phyloP scores from a whole-genome alignment of 2,888 invertebrate species.

The Caenorhabditis japonica region DNA sequence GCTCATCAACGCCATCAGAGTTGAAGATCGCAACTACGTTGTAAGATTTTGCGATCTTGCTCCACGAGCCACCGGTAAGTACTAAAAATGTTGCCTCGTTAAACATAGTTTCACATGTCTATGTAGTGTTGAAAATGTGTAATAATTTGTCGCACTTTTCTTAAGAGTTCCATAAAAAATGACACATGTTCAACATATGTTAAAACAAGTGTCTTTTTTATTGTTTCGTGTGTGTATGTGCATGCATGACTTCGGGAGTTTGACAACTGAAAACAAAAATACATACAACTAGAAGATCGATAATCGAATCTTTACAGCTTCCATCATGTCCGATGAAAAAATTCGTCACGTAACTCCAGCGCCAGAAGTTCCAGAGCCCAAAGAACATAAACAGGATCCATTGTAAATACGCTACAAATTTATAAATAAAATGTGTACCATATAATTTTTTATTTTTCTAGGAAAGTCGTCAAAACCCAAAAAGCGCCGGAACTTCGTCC shows the following conservation, averaged over 20 bases:
- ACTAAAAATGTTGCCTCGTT: conserved; percentile 6
- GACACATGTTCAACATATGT: conserved; percentile 48
- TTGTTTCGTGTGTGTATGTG: conserved; percentile 16
- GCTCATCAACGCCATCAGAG: conserved; percentile 72
- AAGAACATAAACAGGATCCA: conserved; percentile 40
- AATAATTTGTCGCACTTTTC: conserved; percentile 16
- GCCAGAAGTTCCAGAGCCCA: conserved; percentile 24
- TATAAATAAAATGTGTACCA: no score
- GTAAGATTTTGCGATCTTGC: conserved; percentile 76
- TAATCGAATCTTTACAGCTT: no score
- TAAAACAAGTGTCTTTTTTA: conserved; percentile 18
- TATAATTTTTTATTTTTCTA: conserved; percentile 29
- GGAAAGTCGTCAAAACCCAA: conserved; percentile 43
- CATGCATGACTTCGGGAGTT: conserved; percentile 27
- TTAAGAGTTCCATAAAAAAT: conserved; percentile 38
- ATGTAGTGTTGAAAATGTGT: conserved; percentile 34
- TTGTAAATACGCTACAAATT: conserved; percentile 15
- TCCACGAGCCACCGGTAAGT: conserved; percentile 69
- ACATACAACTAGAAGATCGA: background rate
- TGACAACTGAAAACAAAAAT: conserved; percentile 5
- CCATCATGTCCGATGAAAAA: conserved; percentile 46
- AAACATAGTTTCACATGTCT: conserved; percentile 12
- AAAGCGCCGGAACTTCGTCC: conserved; percentile 25
- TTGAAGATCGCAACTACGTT: conserved; percentile 65
- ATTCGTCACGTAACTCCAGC: conserved; percentile 27